Evolutionary conservation across 2,113 vertebrate genomes (phyloP).

Genomic region (Chloropsis cyanopogon): DNA sequence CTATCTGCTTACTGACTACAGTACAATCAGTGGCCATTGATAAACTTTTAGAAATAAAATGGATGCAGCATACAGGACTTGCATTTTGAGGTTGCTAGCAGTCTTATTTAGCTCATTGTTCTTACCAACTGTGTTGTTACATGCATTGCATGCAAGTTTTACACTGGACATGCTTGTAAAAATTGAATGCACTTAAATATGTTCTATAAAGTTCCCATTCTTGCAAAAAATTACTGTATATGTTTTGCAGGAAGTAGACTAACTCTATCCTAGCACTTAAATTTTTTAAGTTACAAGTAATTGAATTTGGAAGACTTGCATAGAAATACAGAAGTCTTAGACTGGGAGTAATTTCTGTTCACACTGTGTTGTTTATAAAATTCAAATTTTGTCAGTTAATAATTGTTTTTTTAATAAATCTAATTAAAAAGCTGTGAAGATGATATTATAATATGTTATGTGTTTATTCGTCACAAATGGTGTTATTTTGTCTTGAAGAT

Average conservation of each 20-base stretch:
- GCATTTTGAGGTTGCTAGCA: neutral
- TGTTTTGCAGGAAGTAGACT: neutral
- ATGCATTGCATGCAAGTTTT: neutral
- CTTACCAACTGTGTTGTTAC: neutral
- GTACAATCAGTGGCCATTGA: neutral
- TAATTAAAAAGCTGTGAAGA: conserved; percentile 1
- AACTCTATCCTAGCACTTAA: neutral
- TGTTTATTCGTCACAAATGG: conserved; percentile 7
- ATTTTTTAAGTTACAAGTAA: neutral
- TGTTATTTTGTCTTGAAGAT: neutral
- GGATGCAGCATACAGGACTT: neutral
- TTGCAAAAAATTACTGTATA: neutral
- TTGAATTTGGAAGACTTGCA: neutral
- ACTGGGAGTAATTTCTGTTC: neutral
- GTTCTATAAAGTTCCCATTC: neutral
- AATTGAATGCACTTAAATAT: neutral
- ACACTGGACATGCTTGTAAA: neutral
- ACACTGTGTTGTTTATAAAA: neutral
- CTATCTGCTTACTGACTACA: neutral
- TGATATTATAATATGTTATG: neutral
- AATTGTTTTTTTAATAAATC: neutral
- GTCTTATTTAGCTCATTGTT: neutral
- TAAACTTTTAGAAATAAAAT: neutral
- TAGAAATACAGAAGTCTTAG: neutral
- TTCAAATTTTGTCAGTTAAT: neutral